Evolutionary conservation across 2,888 invertebrate genomes (phyloP).

Genomic region (Operophtera brumata): DNA sequence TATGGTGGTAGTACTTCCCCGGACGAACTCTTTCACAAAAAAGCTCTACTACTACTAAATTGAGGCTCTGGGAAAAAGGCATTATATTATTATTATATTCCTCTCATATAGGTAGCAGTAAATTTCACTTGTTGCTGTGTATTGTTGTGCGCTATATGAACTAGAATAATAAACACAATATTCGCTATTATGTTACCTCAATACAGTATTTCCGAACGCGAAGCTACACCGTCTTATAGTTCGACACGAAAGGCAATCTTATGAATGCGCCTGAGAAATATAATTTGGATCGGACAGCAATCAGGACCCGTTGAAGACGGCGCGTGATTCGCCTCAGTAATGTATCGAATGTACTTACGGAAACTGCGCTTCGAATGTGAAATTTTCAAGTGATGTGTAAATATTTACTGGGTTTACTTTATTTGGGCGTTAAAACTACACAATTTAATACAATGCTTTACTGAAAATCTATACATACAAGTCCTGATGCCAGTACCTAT

Average conservation of each 20-base stretch:
- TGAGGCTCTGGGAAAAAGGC: too few species aligned
- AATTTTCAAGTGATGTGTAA: constrained; percentile 44
- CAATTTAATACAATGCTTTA: neutral
- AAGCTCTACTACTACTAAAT: too few species aligned
- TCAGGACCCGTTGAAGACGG: constrained; percentile 78
- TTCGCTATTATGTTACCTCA: too few species aligned
- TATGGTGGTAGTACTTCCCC: too few species aligned
- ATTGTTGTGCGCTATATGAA: too few species aligned
- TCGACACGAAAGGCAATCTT: constrained; percentile 62
- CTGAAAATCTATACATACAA: too few species aligned
- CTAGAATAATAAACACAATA: too few species aligned
- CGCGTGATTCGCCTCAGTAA: constrained; percentile 76
- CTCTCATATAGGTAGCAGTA: too few species aligned
- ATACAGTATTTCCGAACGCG: constrained; percentile 7
- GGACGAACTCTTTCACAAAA: too few species aligned
- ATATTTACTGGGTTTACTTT: constrained; percentile 34
- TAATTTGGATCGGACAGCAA: constrained; percentile 80
- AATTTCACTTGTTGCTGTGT: too few species aligned
- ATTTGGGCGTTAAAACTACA: constrained; percentile 15
- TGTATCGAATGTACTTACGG: constrained; percentile 69
- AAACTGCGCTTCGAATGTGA: constrained; percentile 43
- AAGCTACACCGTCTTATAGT: constrained; percentile 17
- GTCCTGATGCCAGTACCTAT: too few species aligned
- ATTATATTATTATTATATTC: too few species aligned
- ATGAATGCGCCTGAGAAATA: constrained; percentile 78